These are phyloP conservation scores for Criorhina ranunculi DNA, from an alignment of 2,888 invertebrate genomes.

Conservation along the genomic window DNA sequence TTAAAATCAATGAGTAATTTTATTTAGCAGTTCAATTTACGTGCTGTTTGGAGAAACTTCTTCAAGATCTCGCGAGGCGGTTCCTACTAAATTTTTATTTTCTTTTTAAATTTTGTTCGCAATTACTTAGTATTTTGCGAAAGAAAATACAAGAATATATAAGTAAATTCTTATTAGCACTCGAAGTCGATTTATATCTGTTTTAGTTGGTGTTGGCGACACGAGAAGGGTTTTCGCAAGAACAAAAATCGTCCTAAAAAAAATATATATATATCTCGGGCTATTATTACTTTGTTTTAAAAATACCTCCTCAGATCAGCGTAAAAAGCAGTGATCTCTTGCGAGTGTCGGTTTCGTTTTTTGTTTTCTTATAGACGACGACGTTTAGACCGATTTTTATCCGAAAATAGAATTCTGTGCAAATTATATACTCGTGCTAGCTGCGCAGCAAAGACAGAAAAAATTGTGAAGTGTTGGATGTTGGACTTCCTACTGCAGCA, in stretches of 20 bases:
- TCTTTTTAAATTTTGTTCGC: slow-evolving; percentile 58
- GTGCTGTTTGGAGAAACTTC: slow-evolving; percentile 65
- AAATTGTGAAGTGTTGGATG: slow-evolving; percentile 20
- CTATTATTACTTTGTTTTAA: slow-evolving; percentile 63
- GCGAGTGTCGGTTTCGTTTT: slow-evolving; percentile 33
- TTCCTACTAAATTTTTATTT: slow-evolving; percentile 9
- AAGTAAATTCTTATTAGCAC: slow-evolving; percentile 8
- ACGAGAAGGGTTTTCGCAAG: neutral
- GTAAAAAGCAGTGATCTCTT: slow-evolving; percentile 59
- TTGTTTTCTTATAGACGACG: slow-evolving; percentile 38
- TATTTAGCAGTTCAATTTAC: slow-evolving; percentile 69
- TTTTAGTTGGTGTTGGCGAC: slow-evolving; percentile 6
- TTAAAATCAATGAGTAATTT: slow-evolving; percentile 72
- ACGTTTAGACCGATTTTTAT: slow-evolving; percentile 57
- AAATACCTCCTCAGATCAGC: slow-evolving; percentile 47
- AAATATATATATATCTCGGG: neutral
- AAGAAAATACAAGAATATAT: slow-evolving; percentile 47
- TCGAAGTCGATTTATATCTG: slow-evolving; percentile 16
- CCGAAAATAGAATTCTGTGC: slow-evolving; percentile 68
- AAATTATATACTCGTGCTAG: slow-evolving; percentile 27
- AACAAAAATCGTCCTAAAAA: neutral
- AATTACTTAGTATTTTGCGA: slow-evolving; percentile 41
- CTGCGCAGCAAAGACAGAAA: slow-evolving; percentile 53
- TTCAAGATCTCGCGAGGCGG: slow-evolving; percentile 34
- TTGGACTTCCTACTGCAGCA: slow-evolving; percentile 59